Conservation (phyloP, 2,797 vertebrate genomes). For the Danio aesculapii region DNA sequence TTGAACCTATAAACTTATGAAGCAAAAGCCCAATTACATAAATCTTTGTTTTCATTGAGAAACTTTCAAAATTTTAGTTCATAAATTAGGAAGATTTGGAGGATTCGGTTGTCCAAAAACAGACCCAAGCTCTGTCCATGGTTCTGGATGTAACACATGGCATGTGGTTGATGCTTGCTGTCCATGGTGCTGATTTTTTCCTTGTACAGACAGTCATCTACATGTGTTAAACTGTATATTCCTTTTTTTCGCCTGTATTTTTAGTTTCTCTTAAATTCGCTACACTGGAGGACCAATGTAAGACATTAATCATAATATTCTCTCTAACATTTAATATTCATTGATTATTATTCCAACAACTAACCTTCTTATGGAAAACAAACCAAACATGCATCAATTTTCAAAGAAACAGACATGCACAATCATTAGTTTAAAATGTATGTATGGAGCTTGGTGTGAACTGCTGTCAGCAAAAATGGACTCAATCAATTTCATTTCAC, state of each 20-base stretch:
- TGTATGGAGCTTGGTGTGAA: neutral
- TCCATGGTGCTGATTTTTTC: constrained; percentile 28
- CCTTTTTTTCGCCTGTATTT: neutral
- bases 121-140: neutral
- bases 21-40: too few relatives aligned
- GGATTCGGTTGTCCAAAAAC: neutral
- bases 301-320: neutral
- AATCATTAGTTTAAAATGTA: constrained; percentile 30
- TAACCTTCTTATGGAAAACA: neutral
- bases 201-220: neutral
- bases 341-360: neutral
- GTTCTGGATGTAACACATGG: constrained; percentile 10
- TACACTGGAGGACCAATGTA: neutral
- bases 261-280: neutral
- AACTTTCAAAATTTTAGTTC: too few relatives aligned
- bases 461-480: constrained; percentile 31
- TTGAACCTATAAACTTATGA: too few relatives aligned
- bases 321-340: neutral
- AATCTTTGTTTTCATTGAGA: too few relatives aligned
- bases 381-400: neutral
- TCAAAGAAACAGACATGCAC: constrained; percentile 2
- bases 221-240: neutral
- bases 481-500: constrained; percentile 49
- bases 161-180: neutral
- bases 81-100: neutral